Evolutionary conservation across 2,113 vertebrate species (phyloP).

Genomic region (Apaloderma vittatum): DNA sequence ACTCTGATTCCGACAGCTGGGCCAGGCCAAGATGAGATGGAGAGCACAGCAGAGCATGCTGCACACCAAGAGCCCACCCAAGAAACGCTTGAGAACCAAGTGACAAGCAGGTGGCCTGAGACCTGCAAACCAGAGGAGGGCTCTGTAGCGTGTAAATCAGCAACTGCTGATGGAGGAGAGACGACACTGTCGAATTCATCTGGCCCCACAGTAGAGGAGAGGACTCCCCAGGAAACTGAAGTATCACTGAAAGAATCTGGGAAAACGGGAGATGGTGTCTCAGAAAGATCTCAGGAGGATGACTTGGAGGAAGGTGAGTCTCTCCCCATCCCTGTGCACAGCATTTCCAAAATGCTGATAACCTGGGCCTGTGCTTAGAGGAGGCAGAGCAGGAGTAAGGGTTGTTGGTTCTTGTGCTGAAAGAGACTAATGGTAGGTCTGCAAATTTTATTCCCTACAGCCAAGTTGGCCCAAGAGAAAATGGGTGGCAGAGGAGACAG

Average conservation of each 20-base stretch:
- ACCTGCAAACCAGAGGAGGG: background rate
- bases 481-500: background rate
- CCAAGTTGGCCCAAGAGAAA: background rate
- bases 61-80: background rate
- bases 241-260: background rate
- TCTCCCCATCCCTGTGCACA: background rate
- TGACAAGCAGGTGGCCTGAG: background rate
- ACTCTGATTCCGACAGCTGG: conserved; percentile 30
- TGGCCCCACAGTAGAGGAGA: background rate
- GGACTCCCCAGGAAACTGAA: background rate
- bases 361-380: background rate
- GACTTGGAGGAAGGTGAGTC: conserved; percentile 5
- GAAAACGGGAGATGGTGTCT: background rate
- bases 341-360: background rate
- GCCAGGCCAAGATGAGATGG: background rate
- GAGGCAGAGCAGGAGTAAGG: background rate
- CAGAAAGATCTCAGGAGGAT: background rate
- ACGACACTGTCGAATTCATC: background rate
- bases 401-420: background rate
- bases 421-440: background rate
- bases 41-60: background rate
- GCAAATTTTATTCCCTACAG: conserved; percentile 62
- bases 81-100: background rate
- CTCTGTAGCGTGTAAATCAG: background rate
- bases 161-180: background rate